Percentiles rank a stretch among this genome's conserved stretches.
Conservation (phyloP, 2,888 invertebrate species). For the Abscondita cerata region DNA sequence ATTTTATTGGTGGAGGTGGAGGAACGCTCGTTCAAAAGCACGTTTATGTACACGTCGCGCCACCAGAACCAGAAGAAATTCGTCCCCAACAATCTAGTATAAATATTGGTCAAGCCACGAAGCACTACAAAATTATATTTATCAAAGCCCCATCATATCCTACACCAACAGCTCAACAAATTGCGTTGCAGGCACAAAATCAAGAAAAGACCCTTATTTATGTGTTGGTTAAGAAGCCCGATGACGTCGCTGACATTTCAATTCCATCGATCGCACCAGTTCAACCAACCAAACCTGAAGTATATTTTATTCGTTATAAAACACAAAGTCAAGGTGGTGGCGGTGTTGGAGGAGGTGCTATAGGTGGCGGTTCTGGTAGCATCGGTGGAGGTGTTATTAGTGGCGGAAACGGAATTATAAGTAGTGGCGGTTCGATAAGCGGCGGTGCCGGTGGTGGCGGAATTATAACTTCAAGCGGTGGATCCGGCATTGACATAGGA, state of each 20-base stretch:
- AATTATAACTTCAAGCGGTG: slow-evolving; percentile 13
- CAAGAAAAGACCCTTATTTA: slow-evolving; percentile 90
- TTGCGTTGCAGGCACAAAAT: slow-evolving; percentile 80
- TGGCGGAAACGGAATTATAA: slow-evolving; percentile 38
- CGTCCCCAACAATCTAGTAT: slow-evolving; percentile 68
- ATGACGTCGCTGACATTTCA: slow-evolving; percentile 80
- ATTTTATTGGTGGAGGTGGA: slow-evolving; percentile 61
- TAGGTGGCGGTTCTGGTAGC: slow-evolving; percentile 41
- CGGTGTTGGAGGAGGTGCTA: slow-evolving; percentile 52
- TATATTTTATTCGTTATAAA: slow-evolving; percentile 88
- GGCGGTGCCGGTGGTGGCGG: slow-evolving; percentile 47
- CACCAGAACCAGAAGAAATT: slow-evolving; percentile 77
- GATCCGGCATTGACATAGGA: slow-evolving; percentile 40
- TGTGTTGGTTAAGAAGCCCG: slow-evolving; percentile 88
- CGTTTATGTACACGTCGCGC: slow-evolving; percentile 88
- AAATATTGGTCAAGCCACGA: slow-evolving; percentile 74
- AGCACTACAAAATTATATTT: slow-evolving; percentile 88
- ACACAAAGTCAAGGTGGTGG: slow-evolving; percentile 67
- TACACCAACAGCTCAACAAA: slow-evolving; percentile 77
- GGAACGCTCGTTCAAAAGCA: slow-evolving; percentile 79
- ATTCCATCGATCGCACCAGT: slow-evolving; percentile 81
- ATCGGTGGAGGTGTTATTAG: slow-evolving; percentile 32
- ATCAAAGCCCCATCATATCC: slow-evolving; percentile 85
- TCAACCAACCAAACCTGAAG: slow-evolving; percentile 87
- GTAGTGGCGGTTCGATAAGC: slow-evolving; percentile 29